phyloP scores from a whole-genome alignment of 2,888 invertebrate genomes.

The Agapetus fuscipes region DNA sequence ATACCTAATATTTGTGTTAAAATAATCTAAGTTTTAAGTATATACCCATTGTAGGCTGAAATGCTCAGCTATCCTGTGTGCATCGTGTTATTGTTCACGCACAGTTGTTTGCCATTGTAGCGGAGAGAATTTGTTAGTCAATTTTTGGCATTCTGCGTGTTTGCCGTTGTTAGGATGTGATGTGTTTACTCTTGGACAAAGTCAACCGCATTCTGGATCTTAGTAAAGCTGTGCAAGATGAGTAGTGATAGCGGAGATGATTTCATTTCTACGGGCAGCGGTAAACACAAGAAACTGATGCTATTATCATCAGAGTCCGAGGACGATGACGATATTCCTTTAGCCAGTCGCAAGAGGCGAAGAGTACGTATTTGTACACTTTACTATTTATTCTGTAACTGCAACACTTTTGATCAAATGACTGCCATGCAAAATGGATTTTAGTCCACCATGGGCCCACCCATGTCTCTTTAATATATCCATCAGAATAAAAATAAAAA shows the following conservation, averaged over 20 bases:
- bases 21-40: too few relatives aligned
- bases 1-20: neutral
- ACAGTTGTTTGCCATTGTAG: neutral
- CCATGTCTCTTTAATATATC: too few relatives aligned
- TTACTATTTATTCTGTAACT: neutral
- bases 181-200: too few relatives aligned
- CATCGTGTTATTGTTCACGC: neutral
- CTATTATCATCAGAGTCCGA: slow-evolving; percentile 7
- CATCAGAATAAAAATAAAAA: too few relatives aligned
- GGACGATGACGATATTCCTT: slow-evolving; percentile 4
- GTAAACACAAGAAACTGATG: slow-evolving; percentile 7
- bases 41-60: neutral
- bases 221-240: slow-evolving; percentile 5
- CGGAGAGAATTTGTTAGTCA: neutral
- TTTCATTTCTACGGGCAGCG: slow-evolving; percentile 4
- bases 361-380: neutral
- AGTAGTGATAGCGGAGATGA: slow-evolving; percentile 10
- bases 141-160: too few relatives aligned
- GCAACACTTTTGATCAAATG: too few relatives aligned
- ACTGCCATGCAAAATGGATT: too few relatives aligned
- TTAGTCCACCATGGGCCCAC: too few relatives aligned
- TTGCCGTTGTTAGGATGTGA: too few relatives aligned
- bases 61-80: neutral
- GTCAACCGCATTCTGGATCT: too few relatives aligned
- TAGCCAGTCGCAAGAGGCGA: neutral